Evolutionary conservation across 2,113 vertebrate genomes (phyloP).

Genomic region (Aptenodytes patagonicus): DNA sequence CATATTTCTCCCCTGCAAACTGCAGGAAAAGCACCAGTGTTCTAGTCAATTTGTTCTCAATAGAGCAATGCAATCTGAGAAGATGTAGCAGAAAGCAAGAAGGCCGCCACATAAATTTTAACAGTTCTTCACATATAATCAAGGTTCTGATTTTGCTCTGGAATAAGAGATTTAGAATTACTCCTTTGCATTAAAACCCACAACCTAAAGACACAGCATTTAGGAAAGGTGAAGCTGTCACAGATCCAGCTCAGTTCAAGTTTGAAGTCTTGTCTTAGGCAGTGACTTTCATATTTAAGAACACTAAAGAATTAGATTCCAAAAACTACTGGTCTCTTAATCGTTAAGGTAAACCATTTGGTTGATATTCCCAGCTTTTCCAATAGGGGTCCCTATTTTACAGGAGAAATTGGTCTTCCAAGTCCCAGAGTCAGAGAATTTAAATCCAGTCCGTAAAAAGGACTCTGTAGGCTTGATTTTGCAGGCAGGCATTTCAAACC

Average conservation of each 20-base stretch:
- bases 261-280: neutral
- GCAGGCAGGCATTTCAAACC: neutral
- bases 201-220: neutral
- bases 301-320: neutral
- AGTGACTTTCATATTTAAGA: neutral
- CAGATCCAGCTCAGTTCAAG: neutral
- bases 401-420: neutral
- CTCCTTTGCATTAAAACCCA: neutral
- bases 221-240: neutral
- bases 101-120: neutral
- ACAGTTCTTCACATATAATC: neutral
- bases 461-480: neutral
- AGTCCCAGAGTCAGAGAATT: neutral
- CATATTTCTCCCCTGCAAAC: neutral
- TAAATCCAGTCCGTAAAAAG: neutral
- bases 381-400: conserved; percentile 16
- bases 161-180: neutral
- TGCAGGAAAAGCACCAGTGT: neutral
- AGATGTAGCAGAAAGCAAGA: neutral
- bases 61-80: neutral
- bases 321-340: neutral
- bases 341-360: neutral
- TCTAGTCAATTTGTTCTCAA: neutral
- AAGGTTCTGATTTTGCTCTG: neutral
- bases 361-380: neutral